These are phyloP conservation scores for Ianthella basta DNA, from an alignment of 37 sponge, comb jelly and placozoan species.

Conservation along the genomic window DNA sequence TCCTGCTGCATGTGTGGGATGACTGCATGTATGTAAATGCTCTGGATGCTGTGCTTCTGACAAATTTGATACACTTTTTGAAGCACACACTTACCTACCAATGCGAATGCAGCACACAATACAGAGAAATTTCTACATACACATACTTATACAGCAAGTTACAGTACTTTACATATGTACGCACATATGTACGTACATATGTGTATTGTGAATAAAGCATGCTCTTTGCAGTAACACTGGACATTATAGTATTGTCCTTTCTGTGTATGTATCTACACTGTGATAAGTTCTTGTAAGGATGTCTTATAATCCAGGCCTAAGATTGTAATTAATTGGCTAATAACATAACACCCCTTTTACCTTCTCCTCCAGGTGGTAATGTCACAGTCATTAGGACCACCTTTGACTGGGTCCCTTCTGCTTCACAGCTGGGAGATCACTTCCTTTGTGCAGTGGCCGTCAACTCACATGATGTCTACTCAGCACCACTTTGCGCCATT, in stretches of 20 bases:
- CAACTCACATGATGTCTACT: not conserved
- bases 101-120: too few relatives aligned
- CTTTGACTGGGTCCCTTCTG: not conserved
- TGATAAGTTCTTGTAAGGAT: too few relatives aligned
- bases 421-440: constrained; percentile 42
- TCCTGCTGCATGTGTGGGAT: not conserved
- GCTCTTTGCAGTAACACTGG: constrained; percentile 41
- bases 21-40: not conserved
- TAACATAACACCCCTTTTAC: not conserved
- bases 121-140: too few relatives aligned
- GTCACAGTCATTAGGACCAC: not conserved
- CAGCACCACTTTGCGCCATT: constrained; percentile 45
- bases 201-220: too few relatives aligned
- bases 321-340: too few relatives aligned
- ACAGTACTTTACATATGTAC: not conserved
- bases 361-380: not conserved
- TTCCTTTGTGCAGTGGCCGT: constrained; percentile 48
- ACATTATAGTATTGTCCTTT: too few relatives aligned
- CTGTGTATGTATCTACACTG: too few relatives aligned
- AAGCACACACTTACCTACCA: too few relatives aligned
- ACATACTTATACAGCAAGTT: too few relatives aligned
- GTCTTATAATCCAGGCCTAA: too few relatives aligned
- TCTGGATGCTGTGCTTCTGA: too few relatives aligned
- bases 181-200: constrained; percentile 17
- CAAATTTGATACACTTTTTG: too few relatives aligned